These are phyloP conservation scores for Suillia variegata DNA, from an alignment of 2,888 invertebrate genomes.

Conservation along the genomic window DNA sequence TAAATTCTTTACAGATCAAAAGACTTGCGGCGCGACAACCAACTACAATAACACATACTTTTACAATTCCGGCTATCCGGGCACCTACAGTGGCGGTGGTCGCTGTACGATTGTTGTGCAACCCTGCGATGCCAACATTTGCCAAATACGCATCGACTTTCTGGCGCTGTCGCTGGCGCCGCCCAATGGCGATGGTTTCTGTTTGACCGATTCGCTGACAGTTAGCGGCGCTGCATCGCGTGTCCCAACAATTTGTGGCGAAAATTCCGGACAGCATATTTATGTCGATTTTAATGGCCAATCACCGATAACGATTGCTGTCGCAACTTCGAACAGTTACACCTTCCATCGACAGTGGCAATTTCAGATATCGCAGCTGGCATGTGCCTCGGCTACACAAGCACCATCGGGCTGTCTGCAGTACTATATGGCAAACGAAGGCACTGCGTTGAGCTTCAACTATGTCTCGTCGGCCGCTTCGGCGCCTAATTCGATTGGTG, in stretches of 20 bases:
- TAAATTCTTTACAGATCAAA: constrained; percentile 67
- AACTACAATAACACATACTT: constrained; percentile 84
- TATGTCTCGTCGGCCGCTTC: constrained; percentile 71
- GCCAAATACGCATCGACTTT: constrained; percentile 78
- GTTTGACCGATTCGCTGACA: constrained; percentile 72
- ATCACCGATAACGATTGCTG: constrained; percentile 70
- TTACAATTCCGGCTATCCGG: constrained; percentile 77
- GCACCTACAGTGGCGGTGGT: constrained; percentile 70
- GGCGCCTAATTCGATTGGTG: constrained; percentile 63
- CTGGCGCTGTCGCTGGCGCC: constrained; percentile 73
- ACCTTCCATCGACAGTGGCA: constrained; percentile 75
- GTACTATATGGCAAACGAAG: constrained; percentile 69
- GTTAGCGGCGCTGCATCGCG: constrained; percentile 72
- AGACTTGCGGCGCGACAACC: constrained; percentile 73
- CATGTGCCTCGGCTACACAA: constrained; percentile 72
- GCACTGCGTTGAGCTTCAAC: constrained; percentile 77
- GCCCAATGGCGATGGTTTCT: constrained; percentile 74
- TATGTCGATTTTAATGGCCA: constrained; percentile 76
- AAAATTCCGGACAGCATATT: constrained; percentile 79
- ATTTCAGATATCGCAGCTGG: constrained; percentile 73
- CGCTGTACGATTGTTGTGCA: constrained; percentile 74
- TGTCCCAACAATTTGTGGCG: constrained; percentile 77
- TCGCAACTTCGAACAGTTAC: constrained; percentile 68
- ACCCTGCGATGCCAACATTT: constrained; percentile 66
- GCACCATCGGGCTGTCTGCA: constrained; percentile 81